phyloP scores from a whole-genome alignment of 2,888 invertebrate species.

The Leucophora obtusa region DNA sequence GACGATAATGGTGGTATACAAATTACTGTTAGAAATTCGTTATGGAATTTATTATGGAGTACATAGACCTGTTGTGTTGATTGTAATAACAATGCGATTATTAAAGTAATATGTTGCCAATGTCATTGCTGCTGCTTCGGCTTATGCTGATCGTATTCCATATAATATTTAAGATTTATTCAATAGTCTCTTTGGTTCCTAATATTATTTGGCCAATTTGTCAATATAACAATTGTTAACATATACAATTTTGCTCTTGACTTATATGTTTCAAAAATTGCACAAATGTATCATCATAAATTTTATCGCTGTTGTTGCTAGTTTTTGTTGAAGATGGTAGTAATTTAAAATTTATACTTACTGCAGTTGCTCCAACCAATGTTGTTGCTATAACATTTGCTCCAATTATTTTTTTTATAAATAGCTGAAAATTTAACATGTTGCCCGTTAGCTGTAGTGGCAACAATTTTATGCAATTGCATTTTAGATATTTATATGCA shows the following conservation, averaged over 20 bases:
- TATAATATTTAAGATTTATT: slow-evolving; percentile 49
- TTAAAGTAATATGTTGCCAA: no score
- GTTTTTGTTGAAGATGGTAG: slow-evolving; percentile 1
- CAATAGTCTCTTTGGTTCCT: slow-evolving; percentile 24
- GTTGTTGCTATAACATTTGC: slow-evolving; percentile 41
- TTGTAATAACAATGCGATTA: neutral
- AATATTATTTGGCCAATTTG: slow-evolving; percentile 39
- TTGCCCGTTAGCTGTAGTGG: slow-evolving; percentile 45
- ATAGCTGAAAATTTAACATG: no score
- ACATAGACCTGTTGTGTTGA: slow-evolving; percentile 3
- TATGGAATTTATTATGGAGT: neutral
- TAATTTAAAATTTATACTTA: slow-evolving; percentile 36
- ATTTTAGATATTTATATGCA: slow-evolving; percentile 27
- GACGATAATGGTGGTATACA: neutral
- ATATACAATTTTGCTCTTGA: slow-evolving; percentile 47
- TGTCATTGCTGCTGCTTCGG: no score
- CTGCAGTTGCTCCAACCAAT: neutral
- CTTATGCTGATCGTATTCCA: neutral
- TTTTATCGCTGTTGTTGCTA: slow-evolving; percentile 15
- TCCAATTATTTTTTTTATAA: no score
- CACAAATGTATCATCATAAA: slow-evolving; percentile 56
- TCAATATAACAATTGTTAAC: slow-evolving; percentile 62
- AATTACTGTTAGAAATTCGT: neutral
- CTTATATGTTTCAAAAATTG: slow-evolving; percentile 47
- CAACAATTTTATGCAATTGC: slow-evolving; percentile 52